These are phyloP conservation scores for Agrilus cyanescens DNA, from an alignment of 2,888 invertebrate genomes.

Conservation along the genomic window DNA sequence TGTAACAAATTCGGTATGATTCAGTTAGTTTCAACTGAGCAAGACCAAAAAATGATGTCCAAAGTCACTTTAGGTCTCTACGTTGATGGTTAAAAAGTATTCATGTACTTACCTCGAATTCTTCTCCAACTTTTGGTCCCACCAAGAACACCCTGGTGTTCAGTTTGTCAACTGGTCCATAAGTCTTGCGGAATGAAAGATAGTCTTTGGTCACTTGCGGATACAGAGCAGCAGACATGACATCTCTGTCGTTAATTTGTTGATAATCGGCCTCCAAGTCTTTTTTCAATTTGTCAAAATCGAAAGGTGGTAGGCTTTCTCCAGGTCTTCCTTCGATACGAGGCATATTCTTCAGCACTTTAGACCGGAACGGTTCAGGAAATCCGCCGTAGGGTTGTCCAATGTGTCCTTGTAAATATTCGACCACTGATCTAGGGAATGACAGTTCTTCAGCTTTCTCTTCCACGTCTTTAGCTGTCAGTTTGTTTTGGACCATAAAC, in stretches of 20 bases:
- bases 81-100: too few relatives aligned
- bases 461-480: conserved; percentile 70
- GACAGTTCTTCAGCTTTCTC: conserved; percentile 89
- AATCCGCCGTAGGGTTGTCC: conserved; percentile 95
- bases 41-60: too few relatives aligned
- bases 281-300: conserved; percentile 69
- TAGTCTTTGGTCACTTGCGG: conserved; percentile 89
- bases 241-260: conserved; percentile 65
- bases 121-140: conserved; percentile 83
- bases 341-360: conserved; percentile 74
- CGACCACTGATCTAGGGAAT: conserved; percentile 95
- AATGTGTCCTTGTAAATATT: conserved; percentile 90
- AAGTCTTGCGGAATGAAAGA: conserved; percentile 72
- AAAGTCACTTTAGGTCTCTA: too few relatives aligned
- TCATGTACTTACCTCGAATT: conserved; percentile 70
- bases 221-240: conserved; percentile 94
- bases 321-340: conserved; percentile 88
- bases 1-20: too few relatives aligned
- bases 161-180: conserved; percentile 91
- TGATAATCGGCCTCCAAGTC: conserved; percentile 71
- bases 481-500: conserved; percentile 98
- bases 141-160: conserved; percentile 90
- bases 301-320: conserved; percentile 63
- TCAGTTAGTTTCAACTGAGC: too few relatives aligned
- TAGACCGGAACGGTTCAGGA: conserved; percentile 90